Evolutionary conservation across 2,888 invertebrate species (phyloP), one percentile per base, ranked within the genome.

Genomic region (Cheilosia urbana): DNA sequence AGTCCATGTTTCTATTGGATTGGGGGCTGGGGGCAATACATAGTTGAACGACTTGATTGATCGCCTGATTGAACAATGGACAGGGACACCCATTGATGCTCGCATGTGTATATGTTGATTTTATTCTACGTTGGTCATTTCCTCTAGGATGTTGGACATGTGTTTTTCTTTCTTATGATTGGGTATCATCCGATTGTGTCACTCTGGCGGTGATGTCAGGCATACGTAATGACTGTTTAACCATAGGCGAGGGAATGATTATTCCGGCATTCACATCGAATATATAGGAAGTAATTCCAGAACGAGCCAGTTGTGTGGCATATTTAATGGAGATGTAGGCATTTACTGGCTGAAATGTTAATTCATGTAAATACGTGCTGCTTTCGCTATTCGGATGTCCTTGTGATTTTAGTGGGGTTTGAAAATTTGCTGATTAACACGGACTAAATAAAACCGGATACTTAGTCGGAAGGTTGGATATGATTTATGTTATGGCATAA

Each of bases 11-110:
- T 66, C 60, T 42, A 21, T 11, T 34, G 11, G 34, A 34, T 47
- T 37, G 47, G 65, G 65, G 45, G 57, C 24, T 6, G 27, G 27
- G 27, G 27, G 27, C 49, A 58, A 11, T 66, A 13, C 17, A 63
- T 62, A 63, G 53, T 37, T 24, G 51, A 37, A 30, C n/a, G 49
- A 40, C 49, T 60, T 68, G 68, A 76, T 76, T 76, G 76, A 76
- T 76, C 11, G 76, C n/a, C 17, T 60, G 68, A 68, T 76, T 76
- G 68, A 24, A n/a, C 24, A 51, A n/a, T 24, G 24, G 68, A 53
- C 60, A 51, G 27, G 27, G 27, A 30, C 30, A 7, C 60, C 53
- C 68, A 68, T 60, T 60, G 68, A 51, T 51, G 2, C 30, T 9
- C 30, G 30, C 30, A 40, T 72, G 62, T 19, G 19, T 65, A 40